These are phyloP conservation scores for Ameiurus melas DNA, from an alignment of 2,113 vertebrate species.

Conservation along the genomic window DNA sequence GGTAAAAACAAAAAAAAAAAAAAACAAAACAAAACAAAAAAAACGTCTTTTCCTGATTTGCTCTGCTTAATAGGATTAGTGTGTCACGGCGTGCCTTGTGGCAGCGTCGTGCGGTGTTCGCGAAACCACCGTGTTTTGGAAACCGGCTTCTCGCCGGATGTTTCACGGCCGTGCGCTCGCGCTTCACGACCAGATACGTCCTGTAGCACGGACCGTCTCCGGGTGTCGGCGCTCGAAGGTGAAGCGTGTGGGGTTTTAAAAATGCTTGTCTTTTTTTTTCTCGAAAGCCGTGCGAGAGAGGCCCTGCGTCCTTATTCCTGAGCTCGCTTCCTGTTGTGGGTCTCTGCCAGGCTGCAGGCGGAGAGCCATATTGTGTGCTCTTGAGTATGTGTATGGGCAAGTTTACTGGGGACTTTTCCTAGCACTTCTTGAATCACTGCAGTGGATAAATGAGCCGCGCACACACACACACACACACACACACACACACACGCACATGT, in stretches of 20 bases:
- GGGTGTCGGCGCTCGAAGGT: not conserved
- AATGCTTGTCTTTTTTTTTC: not conserved
- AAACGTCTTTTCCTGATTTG: not conserved
- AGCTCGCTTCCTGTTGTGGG: conserved; percentile 18
- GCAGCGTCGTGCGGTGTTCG: not conserved
- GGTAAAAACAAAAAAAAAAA: conserved; percentile 19
- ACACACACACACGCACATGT: conserved; percentile 4
- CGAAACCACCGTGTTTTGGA: not conserved
- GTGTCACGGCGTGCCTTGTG: not conserved
- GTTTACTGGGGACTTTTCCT: conserved; percentile 39
- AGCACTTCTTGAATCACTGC: conserved; percentile 40
- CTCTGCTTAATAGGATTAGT: not conserved
- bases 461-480: too few relatives aligned
- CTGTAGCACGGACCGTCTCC: not conserved
- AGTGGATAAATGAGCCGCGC: conserved; percentile 9
- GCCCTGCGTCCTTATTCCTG: not conserved
- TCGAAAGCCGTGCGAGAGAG: not conserved
- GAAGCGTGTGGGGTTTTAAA: not conserved
- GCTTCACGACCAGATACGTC: not conserved
- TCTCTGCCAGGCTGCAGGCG: conserved; percentile 18
- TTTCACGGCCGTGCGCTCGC: conserved; percentile 22
- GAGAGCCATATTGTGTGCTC: conserved; percentile 14
- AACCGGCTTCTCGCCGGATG: conserved; percentile 24
- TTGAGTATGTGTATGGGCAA: conserved; percentile 15
- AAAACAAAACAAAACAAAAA: too few relatives aligned